A percentile compares a stretch with the other conserved stretches of the same genome.
Conservation (phyloP, 1,140 invertebrate species). For the Globodera ellingtonae region DNA sequence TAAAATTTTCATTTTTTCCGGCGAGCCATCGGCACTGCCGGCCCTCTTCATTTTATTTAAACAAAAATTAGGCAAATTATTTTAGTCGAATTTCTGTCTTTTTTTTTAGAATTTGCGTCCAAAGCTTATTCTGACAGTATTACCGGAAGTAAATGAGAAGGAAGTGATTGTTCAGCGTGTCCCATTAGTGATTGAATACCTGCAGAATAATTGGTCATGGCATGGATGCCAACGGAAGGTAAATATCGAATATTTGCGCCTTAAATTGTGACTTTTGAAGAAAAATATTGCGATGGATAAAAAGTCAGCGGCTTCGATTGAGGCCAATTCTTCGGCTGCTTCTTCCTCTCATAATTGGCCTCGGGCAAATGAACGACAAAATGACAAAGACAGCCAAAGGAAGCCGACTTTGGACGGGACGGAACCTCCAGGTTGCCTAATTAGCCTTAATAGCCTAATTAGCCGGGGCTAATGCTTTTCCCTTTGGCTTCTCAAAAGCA, state of each 20-base stretch:
- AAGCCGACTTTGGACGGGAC: neutral
- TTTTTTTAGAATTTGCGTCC: neutral
- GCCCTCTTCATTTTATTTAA: no score
- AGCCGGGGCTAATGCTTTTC: no score
- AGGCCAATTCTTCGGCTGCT: neutral
- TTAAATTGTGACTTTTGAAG: neutral
- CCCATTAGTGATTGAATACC: neutral
- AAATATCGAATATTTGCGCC: neutral
- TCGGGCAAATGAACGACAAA: neutral
- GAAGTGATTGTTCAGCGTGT: neutral
- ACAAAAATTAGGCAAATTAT: no score
- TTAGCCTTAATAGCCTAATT: no score
- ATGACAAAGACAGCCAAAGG: neutral
- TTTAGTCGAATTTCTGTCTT: no score
- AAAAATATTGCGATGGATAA: neutral
- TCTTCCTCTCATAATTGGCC: neutral
- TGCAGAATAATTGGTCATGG: neutral
- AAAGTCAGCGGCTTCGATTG: neutral
- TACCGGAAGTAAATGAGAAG: neutral
- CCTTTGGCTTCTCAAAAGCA: no score
- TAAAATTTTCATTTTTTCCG: no score
- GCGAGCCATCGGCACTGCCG: no score
- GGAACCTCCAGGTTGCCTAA: neutral
- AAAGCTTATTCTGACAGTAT: neutral
- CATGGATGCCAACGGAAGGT: neutral